Evolutionary conservation across 2,797 vertebrate species (phyloP).

Genomic region (Rhabdomys pumilio): DNA sequence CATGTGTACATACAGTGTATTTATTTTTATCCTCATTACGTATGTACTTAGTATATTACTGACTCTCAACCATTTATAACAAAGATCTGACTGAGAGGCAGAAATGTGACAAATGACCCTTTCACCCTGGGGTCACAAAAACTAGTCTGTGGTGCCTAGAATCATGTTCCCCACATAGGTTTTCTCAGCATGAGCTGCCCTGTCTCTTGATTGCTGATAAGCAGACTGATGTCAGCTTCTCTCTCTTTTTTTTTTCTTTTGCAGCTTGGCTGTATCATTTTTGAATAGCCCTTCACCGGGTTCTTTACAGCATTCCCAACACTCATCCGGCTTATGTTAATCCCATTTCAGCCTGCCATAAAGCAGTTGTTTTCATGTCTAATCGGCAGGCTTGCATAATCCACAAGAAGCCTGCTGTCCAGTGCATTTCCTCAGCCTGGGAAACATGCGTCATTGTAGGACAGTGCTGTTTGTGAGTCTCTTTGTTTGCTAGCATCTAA

Average conservation of each 20-base stretch:
- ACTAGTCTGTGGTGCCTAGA: slow-evolving; percentile 60
- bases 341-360: slow-evolving; percentile 79
- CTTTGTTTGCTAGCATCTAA: slow-evolving; percentile 44
- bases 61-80: background rate
- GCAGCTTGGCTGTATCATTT: slow-evolving; percentile 67
- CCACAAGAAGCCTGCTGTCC: slow-evolving; percentile 66
- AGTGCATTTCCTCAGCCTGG: slow-evolving; percentile 31
- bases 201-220: slow-evolving; percentile 72
- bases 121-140: slow-evolving; percentile 20
- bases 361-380: slow-evolving; percentile 80
- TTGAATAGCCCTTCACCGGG: slow-evolving; percentile 77
- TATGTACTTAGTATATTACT: background rate
- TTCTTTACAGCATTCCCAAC: slow-evolving; percentile 78
- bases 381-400: slow-evolving; percentile 71
- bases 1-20: slow-evolving; percentile 50
- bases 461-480: background rate
- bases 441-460: background rate
- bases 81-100: slow-evolving; percentile 38
- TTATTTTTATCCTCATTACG: slow-evolving; percentile 68
- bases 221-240: slow-evolving; percentile 73
- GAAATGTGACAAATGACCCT: slow-evolving; percentile 56
- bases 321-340: slow-evolving; percentile 78
- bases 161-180: slow-evolving; percentile 68
- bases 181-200: slow-evolving; percentile 64
- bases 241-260: slow-evolving; percentile 63